Conservation (phyloP, 1,140 invertebrate species). For the Nomia melanderi region DNA sequence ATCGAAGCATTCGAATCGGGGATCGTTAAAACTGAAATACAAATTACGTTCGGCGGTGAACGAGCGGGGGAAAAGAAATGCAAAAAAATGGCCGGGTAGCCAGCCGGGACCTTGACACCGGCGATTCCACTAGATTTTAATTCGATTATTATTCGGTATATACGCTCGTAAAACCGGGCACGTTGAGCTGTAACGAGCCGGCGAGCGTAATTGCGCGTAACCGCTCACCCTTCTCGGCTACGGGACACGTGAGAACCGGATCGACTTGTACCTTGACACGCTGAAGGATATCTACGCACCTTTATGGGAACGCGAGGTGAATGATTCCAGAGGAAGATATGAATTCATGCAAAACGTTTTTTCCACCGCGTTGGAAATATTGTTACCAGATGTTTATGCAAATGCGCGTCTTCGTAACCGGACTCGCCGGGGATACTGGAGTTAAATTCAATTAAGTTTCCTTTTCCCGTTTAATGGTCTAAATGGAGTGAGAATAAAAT, state of each 20-base stretch:
- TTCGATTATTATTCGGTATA: slow-evolving; percentile 60
- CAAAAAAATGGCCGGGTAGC: too few relatives aligned
- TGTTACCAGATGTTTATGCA: too few relatives aligned
- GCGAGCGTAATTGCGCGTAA: slow-evolving; percentile 63
- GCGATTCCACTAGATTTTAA: slow-evolving; percentile 48
- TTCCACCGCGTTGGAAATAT: too few relatives aligned
- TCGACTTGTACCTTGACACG: slow-evolving; percentile 14
- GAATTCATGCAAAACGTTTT: background rate
- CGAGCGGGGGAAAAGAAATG: background rate
- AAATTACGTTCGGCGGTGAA: slow-evolving; percentile 4
- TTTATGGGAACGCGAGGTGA: slow-evolving; percentile 15
- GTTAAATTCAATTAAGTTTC: too few relatives aligned
- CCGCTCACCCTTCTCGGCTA: slow-evolving; percentile 9
- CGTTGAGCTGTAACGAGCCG: slow-evolving; percentile 65
- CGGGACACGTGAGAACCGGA: slow-evolving; percentile 7
- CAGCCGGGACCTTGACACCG: slow-evolving; percentile 3
- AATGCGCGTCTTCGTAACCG: too few relatives aligned
- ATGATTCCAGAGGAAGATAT: background rate
- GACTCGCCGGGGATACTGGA: too few relatives aligned
- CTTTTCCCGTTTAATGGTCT: too few relatives aligned
- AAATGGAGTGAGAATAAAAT: too few relatives aligned
- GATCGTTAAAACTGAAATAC: slow-evolving; percentile 26
- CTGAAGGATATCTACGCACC: background rate
- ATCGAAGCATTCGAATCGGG: slow-evolving; percentile 19
- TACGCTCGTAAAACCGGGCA: slow-evolving; percentile 59